Conservation (phyloP, 1,140 invertebrate genomes). For the Drosophila novamexicana region DNA sequence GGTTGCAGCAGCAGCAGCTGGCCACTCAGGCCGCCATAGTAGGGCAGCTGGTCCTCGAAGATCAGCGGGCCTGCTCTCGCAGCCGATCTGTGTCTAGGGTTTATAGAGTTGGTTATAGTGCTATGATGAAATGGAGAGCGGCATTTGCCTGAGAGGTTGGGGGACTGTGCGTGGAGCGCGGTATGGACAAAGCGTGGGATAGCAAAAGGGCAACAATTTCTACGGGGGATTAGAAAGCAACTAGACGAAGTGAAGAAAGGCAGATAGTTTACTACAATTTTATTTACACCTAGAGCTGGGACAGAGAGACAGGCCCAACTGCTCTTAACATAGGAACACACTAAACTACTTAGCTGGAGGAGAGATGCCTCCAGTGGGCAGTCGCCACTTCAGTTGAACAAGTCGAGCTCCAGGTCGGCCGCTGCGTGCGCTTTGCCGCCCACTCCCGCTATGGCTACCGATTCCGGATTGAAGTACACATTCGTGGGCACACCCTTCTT, state of each 20-base stretch:
- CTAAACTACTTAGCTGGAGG: conserved; percentile 31
- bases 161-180: background rate
- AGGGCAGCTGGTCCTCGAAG: conserved; percentile 80
- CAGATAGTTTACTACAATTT: conserved; percentile 57
- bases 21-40: conserved; percentile 89
- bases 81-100: conserved; percentile 70
- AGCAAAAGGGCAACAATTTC: conserved; percentile 29
- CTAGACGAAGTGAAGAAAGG: conserved; percentile 28
- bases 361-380: conserved; percentile 1
- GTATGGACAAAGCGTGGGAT: conserved; percentile 20
- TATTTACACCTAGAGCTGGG: conserved; percentile 69
- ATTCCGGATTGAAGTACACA: conserved; percentile 87
- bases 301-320: conserved; percentile 35
- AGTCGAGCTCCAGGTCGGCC: conserved; percentile 86
- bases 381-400: conserved; percentile 70
- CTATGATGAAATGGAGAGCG: conserved; percentile 2
- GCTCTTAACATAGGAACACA: conserved; percentile 64
- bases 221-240: conserved; percentile 54
- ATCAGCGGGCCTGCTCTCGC: conserved; percentile 43
- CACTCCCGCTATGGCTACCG: conserved; percentile 89
- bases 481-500: conserved; percentile 85
- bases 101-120: conserved; percentile 79
- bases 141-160: too few species aligned
- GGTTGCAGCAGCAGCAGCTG: conserved; percentile 64
- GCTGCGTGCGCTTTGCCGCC: conserved; percentile 89